Evolutionary conservation across 2,888 invertebrate species (phyloP).

Genomic region (Xylocampa areola): DNA sequence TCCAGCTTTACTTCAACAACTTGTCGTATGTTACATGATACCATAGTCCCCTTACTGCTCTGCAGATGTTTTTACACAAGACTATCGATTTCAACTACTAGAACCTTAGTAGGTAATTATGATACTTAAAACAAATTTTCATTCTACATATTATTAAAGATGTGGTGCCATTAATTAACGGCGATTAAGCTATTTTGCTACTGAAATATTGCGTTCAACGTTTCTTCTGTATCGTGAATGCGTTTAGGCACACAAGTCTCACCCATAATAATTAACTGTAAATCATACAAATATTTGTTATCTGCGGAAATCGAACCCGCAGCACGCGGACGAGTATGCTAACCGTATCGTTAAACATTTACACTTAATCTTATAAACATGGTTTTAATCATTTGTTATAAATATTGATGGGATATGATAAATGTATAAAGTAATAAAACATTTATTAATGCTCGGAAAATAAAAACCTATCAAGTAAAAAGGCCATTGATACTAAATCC

Average conservation of each 20-base stretch:
- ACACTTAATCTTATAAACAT: too few species aligned
- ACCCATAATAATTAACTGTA: too few species aligned
- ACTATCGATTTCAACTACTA: slow-evolving; percentile 41
- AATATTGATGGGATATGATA: neutral
- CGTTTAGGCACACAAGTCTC: too few species aligned
- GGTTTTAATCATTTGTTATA: too few species aligned
- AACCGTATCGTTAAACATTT: too few species aligned
- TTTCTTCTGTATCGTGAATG: too few species aligned
- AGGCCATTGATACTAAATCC: slow-evolving; percentile 22
- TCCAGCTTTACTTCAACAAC: neutral
- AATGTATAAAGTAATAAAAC: neutral
- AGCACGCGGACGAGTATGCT: too few species aligned
- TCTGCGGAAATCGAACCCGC: too few species aligned
- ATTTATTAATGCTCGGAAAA: slow-evolving; percentile 2
- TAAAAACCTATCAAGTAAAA: slow-evolving; percentile 9
- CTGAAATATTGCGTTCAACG: too few species aligned
- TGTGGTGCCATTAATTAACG: too few species aligned
- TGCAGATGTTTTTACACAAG: slow-evolving; percentile 25
- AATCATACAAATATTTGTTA: too few species aligned
- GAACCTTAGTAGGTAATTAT: neutral
- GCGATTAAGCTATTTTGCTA: too few species aligned
- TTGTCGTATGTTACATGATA: neutral
- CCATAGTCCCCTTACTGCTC: slow-evolving; percentile 2
- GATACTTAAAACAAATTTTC: neutral
- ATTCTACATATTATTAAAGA: neutral